Base-by-base conservation (phyloP, 2,113 vertebrate genomes). In the Rhabdornis inornatus region DNA sequence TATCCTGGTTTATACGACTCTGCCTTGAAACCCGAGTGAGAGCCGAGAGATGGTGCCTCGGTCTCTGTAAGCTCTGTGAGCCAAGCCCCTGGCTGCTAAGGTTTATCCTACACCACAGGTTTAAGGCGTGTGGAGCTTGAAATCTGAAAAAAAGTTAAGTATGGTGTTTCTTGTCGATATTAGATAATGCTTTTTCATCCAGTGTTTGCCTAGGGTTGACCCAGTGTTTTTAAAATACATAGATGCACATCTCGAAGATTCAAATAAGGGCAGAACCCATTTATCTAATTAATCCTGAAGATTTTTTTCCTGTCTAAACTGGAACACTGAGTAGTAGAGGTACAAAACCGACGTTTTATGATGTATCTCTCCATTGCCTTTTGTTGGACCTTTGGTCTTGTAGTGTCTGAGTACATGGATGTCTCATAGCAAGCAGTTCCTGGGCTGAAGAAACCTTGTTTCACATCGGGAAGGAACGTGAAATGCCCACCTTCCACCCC, bases 401-500 rank as follows among this genome's bases (percentile, higher is more conserved):
- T 13, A 13, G 50, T 25, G 18, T 39, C 22, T 15, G 24, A 44
- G 23, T 20, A 7, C 0, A 0, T 5, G 11, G n/a, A 6, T 21
- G 10, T 31, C n/a, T 50, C 15, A 6, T 8, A 19, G 27, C 15
- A 50, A 77, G 68, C 8, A 5, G 22, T 2, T 56, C 18, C 42
- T 30, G 22, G 25, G 31, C 52, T 18, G 28, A 14, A 42, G 40
- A 57, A 69, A 24, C 13, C 18, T 42, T 39, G 5, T 37, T 16
- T 33, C 4, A 1, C 2, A 1, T 4, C 30, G 5, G 3, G 19
- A 52, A 39, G 18, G 23, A 80, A 68, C 15, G 6, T 30, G 49
- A 60, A 53, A 50, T 52, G 13, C 10, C 19, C 24, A 47, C 6
- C n/a, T 28, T 33, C 28, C 28, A 27, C 4, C 56, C 56, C 33